Evolutionary conservation across 2,888 invertebrate species (phyloP).

Genomic region (Allacma fusca): DNA sequence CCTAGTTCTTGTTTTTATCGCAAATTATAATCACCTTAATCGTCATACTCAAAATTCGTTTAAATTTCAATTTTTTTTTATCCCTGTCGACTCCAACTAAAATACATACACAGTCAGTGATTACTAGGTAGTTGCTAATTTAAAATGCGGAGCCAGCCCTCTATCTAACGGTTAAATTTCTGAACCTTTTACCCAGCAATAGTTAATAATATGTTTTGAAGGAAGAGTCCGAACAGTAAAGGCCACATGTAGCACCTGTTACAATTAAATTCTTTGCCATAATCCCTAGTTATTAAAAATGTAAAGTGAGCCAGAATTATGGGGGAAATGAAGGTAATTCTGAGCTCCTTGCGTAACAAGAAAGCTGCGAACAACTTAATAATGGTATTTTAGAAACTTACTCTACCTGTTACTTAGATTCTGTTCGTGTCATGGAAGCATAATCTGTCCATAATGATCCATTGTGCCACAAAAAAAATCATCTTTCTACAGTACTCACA

Average conservation of each 20-base stretch:
- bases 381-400: neutral
- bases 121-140: no score
- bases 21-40: neutral
- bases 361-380: conserved; percentile 9
- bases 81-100: no score
- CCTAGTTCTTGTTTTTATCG: neutral
- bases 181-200: no score
- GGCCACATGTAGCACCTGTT: neutral
- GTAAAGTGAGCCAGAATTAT: neutral
- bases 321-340: neutral
- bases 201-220: no score
- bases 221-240: no score
- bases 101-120: no score
- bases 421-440: neutral
- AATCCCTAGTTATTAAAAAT: neutral
- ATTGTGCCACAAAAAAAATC: no score
- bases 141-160: no score
- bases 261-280: neutral
- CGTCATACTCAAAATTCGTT: no score
- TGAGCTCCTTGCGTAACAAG: neutral
- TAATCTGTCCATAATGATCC: neutral
- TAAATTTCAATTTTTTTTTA: no score
- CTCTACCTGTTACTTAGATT: neutral
- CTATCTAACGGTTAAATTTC: no score
- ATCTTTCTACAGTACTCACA: no score